Evolutionary conservation across 2,888 invertebrate species (phyloP), one percentile per base, ranked within the genome.

Genomic region (Hydrotaea diabolus): DNA sequence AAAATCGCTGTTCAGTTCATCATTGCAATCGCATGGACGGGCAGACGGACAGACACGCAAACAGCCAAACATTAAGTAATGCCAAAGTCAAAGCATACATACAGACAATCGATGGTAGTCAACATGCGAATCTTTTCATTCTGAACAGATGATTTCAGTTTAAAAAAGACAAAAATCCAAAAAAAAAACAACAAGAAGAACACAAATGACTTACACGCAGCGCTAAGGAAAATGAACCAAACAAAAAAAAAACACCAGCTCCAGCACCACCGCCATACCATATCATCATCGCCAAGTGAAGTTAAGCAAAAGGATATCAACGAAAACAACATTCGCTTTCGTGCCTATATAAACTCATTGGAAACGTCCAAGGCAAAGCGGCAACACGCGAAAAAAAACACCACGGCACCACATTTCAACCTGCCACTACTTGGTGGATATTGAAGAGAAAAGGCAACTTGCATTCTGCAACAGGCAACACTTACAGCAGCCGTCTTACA

Each of bases 291-390:
- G 13, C 2, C 43, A 39, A 7, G 9, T 43, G 46, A 53, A 66
- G 69, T 64, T 71, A 76, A 79, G 64, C 75, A 76, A 43, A 82
- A 82, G 81, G 77, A 85, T 82, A 62, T 73, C 53, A 77, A 74
- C 49, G 26, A 64, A 77, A 69, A 79, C 19, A 77, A 80, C 77
- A 86, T 91, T 90, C 90, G 89, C 90, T 91, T 91, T 90, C 91
- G 90, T 90, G 90, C 88, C 86, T 87, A 86, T 82, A 82, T 74
- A 80, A 86, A 85, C 83, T 73, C 81, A 85, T 79, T 74, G 74
- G 79, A 80, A 71, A 79, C 36, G 82, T 81, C 84, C 75, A 66
- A 74, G 46, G 73, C 88, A 46, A 46, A 17, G 46, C 66, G 49
- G 71, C 23, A 75, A 78, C 2, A 43, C 57, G 9, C 23, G n/a